Percentiles rank a stretch among this genome's conserved stretches.
Evolutionary conservation across 2,888 invertebrate species (phyloP).

Genomic region (Antheraea assamensis): DNA sequence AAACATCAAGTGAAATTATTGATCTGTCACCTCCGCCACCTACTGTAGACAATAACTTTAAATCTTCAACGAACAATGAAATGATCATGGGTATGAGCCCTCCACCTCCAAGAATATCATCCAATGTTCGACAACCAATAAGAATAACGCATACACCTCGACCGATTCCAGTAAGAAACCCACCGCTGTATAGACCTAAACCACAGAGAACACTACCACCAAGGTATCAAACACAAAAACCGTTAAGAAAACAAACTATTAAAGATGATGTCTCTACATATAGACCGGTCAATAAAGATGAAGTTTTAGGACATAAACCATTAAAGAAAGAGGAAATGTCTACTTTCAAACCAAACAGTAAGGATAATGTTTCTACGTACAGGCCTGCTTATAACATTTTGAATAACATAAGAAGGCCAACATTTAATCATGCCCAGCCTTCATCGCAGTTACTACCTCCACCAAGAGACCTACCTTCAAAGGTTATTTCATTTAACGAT

Average conservation of each 20-base stretch:
- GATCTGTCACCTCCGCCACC: constrained; percentile 79
- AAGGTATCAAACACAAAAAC: constrained; percentile 57
- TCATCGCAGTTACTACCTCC: constrained; percentile 70
- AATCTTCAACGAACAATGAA: constrained; percentile 71
- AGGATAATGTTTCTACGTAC: constrained; percentile 71
- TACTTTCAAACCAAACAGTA: constrained; percentile 63
- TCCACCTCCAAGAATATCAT: constrained; percentile 68
- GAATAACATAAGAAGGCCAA: constrained; percentile 67
- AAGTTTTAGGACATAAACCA: constrained; percentile 68
- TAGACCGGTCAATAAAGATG: constrained; percentile 58
- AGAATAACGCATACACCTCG: constrained; percentile 57
- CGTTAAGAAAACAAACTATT: constrained; percentile 58
- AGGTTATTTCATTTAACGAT: constrained; percentile 43
- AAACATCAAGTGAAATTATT: constrained; percentile 68
- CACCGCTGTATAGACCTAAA: constrained; percentile 61
- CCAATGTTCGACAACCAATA: constrained; percentile 53
- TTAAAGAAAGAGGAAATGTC: constrained; percentile 65
- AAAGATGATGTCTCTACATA: constrained; percentile 74
- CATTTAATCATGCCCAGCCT: constrained; percentile 62
- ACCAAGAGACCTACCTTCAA: constrained; percentile 57
- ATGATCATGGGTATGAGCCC: constrained; percentile 82
- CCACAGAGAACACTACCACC: constrained; percentile 63
- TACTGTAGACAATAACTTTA: constrained; percentile 68
- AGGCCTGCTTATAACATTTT: constrained; percentile 66
- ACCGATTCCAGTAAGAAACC: constrained; percentile 62